A percentile compares a stretch with the other conserved stretches of the same genome.
These are phyloP conservation scores for Zeus faber DNA, from an alignment of 2,113 vertebrate species.

Conservation along the genomic window DNA sequence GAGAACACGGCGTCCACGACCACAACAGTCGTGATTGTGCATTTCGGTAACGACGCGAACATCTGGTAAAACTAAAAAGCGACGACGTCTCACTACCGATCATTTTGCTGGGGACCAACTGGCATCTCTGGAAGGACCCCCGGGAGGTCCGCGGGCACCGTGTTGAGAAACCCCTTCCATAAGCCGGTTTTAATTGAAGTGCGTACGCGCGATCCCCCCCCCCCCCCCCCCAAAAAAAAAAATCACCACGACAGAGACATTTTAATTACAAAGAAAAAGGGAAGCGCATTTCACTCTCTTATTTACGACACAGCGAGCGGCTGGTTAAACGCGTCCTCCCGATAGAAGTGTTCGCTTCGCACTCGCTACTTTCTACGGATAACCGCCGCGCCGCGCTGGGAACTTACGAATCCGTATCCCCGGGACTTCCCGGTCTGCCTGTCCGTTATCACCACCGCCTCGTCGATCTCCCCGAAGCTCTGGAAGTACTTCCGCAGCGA, in stretches of 20 bases:
- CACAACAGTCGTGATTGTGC: too few species aligned
- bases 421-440: slow-evolving; percentile 92
- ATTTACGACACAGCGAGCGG: neutral
- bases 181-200: too few species aligned
- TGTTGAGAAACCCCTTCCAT: too few species aligned
- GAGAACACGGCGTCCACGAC: too few species aligned
- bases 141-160: too few species aligned
- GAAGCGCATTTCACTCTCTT: neutral
- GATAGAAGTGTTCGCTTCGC: neutral
- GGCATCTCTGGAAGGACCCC: too few species aligned
- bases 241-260: neutral
- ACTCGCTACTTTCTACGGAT: too few species aligned
- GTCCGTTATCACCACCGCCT: slow-evolving; percentile 95
- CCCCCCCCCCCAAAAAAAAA: neutral
- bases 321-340: neutral
- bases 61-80: too few species aligned
- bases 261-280: neutral
- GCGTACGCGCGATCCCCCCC: neutral
- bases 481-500: slow-evolving; percentile 93
- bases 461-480: slow-evolving; percentile 92
- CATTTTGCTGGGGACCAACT: too few species aligned
- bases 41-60: too few species aligned
- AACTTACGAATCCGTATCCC: slow-evolving; percentile 95
- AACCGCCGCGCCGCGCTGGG: too few species aligned
- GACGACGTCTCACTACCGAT: too few species aligned